Evolutionary conservation across 1,140 invertebrate genomes (phyloP), one percentile per base, ranked within the genome.

Genomic region (Penaeus indicus): DNA sequence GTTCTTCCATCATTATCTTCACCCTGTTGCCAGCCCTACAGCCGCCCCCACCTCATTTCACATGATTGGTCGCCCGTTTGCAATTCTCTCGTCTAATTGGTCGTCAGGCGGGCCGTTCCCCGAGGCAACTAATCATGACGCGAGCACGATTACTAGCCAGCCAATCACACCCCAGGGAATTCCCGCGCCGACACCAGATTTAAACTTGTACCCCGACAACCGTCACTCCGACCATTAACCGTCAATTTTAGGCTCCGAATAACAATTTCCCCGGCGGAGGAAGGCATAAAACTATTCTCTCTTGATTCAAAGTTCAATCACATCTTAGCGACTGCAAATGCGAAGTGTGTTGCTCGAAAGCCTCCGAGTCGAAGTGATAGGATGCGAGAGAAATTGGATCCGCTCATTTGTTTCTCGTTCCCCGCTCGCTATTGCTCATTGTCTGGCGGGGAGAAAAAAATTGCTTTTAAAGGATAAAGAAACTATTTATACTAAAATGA

Each of bases 51-150:
- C 85, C 77, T 81, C 86, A 83, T 88, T 88, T 64, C 86, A 63
- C 86, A 88, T 88, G 86, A 88, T 88, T 88, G 72, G 86, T 88
- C 79, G 80, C 79, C 86, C 86, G 75, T 88, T 88, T 83, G 86
- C 86, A 88, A 88, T 88, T 63, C 86, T 88, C 86, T 21, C 42
- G 79, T 77, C 86, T 88, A 88, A 88, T 88, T 88, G 86, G 86
- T 88, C 86, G 86, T 83, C 64, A 80, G 86, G 54, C 79, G 69
- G 86, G 79, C 60, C 64, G 79, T 88, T 88, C 86, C 86, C 86
- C 16, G 79, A 88, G 86, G 86, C 80, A 88, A 88, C 86, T 88
- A 88, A 88, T 88, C 86, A 88, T 88, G 86, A 88, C 86, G 79
- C 25, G 79, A 88, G 86, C 80, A 77, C 80, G 86, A 88, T 88